A percentile compares a stretch with the other conserved stretches of the same genome.
Conservation (phyloP, 2,113 vertebrate genomes). For the Poecile atricapillus region DNA sequence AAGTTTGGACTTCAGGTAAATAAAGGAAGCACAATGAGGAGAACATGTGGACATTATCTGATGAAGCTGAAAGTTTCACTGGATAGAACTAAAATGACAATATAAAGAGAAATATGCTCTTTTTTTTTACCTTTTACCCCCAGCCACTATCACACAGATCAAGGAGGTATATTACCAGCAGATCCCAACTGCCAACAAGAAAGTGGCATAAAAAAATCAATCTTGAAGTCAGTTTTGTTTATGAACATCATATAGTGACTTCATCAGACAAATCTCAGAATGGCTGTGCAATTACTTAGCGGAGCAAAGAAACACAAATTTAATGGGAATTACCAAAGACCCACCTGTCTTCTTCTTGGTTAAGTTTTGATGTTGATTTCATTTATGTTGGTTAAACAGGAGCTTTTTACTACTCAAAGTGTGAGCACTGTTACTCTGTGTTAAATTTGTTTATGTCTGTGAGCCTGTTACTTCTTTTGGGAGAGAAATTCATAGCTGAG, state of each 20-base stretch:
- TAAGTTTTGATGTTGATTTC: neutral
- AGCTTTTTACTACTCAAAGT: neutral
- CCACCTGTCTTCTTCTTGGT: neutral
- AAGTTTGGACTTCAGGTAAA: neutral
- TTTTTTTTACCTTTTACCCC: too few species aligned
- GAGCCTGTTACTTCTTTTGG: neutral
- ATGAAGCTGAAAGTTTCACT: neutral
- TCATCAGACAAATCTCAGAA: neutral
- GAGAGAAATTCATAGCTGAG: neutral
- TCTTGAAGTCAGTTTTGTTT: neutral
- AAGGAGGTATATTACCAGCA: neutral
- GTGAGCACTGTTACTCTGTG: neutral
- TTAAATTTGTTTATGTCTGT: neutral
- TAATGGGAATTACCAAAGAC: neutral
- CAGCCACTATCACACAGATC: neutral
- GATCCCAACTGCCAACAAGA: neutral
- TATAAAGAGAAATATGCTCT: neutral
- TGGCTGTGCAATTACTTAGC: neutral
- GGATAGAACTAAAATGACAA: neutral
- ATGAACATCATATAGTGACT: neutral
- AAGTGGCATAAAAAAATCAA: neutral
- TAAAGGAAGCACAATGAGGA: neutral
- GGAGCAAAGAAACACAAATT: neutral
- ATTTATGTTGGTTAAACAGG: fast-evolving
- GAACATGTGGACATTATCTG: neutral